Base-by-base conservation (phyloP, 2,888 invertebrate genomes). In the Apamea anceps region DNA sequence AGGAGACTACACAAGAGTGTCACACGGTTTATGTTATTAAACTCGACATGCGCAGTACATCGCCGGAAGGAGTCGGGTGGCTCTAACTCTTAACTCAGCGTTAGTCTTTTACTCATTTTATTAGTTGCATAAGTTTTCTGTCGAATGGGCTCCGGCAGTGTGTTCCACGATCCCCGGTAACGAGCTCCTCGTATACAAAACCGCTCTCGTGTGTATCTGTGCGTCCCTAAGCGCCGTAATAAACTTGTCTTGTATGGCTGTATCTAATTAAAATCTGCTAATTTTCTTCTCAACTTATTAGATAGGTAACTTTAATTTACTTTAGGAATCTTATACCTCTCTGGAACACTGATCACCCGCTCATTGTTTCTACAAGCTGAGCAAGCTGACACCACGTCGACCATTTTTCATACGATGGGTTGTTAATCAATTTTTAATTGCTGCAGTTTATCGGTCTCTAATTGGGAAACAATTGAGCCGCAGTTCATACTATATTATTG, bases 181-280 rank as follows among this genome's bases (percentile, higher is more conserved):
- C 2, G 0, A 37, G 7, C 6, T 15, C 37, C 1, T 65, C 25
- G 32, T 6, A 18, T n/a, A 54, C 45, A 45, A 42, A 45, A 54
- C 32, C 42, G 51, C 42, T 79, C 32, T 48, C 15, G 37, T 48
- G n/a, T 68, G 48, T n/a, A 65, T 13, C 51, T 48, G 62, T 25
- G 37, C 21, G 37, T 10, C 37, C 18, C 42, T 25, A 72, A 42
- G 68, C 51, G 28, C n/a, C n/a, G 21, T 66, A 72, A 66, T 72
- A 51, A 79, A 75, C 45, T 78, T 42, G 25, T 63, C 65, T 63
- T 45, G 45, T 45, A 12, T 45, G 45, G 42, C 60, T 79, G 66
- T 67, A 60, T 63, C 48, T 71, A 76, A 81, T 85, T 81, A 81
- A 81, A 74, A 72, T 82, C 78, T 72, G 51, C 13, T 42, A 81